phyloP scores from a whole-genome alignment of 2,113 vertebrate species.

The Apteryx owenii region DNA sequence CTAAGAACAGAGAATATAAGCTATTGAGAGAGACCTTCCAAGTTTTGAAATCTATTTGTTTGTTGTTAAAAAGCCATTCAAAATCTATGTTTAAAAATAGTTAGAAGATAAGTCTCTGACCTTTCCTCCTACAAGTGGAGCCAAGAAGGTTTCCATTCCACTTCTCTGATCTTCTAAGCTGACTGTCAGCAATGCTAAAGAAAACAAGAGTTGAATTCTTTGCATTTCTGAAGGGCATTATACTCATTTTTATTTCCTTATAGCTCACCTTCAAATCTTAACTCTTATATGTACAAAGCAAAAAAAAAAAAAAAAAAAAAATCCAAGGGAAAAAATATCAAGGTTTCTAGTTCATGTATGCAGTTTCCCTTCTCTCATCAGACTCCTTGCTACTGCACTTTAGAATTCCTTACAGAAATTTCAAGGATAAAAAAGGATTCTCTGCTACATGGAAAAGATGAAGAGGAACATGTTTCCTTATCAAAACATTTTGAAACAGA shows the following conservation, averaged over 20 bases:
- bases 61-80: neutral
- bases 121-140: neutral
- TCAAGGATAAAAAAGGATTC: neutral
- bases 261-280: neutral
- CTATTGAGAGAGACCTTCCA: neutral
- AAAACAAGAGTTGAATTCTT: neutral
- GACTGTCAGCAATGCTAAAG: neutral
- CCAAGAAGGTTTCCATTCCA: neutral
- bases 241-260: neutral
- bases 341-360: neutral
- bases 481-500: neutral
- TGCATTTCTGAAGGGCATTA: neutral
- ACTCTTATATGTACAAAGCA: neutral
- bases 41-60: neutral
- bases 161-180: neutral
- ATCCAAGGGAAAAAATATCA: neutral
- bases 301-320: neutral
- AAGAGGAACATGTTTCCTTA: neutral
- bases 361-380: neutral
- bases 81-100: neutral
- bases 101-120: neutral
- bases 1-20: neutral
- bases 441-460: neutral
- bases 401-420: neutral
- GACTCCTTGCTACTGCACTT: neutral